Percentiles rank a stretch among this genome's conserved stretches.
Conservation (phyloP, 2,888 invertebrate genomes). For the Hetaerina titia region DNA sequence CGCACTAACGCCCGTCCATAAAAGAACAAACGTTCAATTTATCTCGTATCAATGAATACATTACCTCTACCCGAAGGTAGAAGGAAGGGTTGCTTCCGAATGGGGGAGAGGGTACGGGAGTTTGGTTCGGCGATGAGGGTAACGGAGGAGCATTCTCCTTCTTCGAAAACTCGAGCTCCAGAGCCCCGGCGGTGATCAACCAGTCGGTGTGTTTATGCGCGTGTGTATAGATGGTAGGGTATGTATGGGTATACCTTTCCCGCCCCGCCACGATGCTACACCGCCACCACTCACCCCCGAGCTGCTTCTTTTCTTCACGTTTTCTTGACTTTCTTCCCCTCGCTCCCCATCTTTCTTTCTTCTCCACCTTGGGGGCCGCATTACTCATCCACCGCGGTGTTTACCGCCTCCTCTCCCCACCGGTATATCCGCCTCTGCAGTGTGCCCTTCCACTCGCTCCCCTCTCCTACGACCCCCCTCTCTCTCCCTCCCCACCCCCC, state of each 20-base stretch:
- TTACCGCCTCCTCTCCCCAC: neutral
- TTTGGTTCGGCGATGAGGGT: neutral
- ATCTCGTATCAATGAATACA: constrained; percentile 4
- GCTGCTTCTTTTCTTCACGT: neutral
- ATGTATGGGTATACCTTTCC: neutral
- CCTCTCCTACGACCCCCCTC: neutral
- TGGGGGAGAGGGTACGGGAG: too few relatives aligned
- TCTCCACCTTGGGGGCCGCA: constrained; percentile 11
- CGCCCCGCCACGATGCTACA: neutral
- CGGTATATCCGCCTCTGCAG: neutral
- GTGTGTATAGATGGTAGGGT: too few relatives aligned
- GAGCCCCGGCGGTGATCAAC: neutral
- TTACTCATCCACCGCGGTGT: constrained; percentile 52
- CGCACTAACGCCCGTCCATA: neutral
- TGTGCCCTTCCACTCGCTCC: neutral
- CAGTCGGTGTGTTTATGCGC: neutral
- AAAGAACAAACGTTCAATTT: neutral
- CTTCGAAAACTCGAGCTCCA: neutral
- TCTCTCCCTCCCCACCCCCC: neutral
- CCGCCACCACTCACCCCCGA: neutral
- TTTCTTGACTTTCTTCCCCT: neutral
- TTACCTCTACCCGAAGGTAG: neutral
- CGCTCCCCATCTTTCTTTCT: neutral
- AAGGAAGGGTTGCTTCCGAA: neutral
- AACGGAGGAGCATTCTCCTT: neutral